Percentiles rank a stretch among this genome's conserved stretches.
These are phyloP conservation scores for Mirounga angustirostris DNA, from an alignment of 2,113 vertebrate genomes.

Conservation along the genomic window DNA sequence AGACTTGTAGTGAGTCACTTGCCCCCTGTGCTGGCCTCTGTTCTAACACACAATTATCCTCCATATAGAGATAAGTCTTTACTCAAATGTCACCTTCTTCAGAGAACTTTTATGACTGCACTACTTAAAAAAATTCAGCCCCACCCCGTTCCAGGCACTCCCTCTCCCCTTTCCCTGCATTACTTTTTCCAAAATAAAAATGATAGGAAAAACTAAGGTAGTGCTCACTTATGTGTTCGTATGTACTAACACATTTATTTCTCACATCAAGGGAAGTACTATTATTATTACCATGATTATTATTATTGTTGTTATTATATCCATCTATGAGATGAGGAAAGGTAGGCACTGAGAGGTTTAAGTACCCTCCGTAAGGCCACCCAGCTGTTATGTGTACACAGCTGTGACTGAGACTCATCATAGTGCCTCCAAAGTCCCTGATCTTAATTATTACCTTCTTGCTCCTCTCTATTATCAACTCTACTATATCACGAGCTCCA, in stretches of 20 bases:
- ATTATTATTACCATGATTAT: not conserved
- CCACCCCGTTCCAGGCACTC: not conserved
- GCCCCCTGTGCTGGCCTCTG: not conserved
- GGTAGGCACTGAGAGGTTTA: not conserved
- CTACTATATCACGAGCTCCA: not conserved
- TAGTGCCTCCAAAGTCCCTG: not conserved
- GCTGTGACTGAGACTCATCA: not conserved
- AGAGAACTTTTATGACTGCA: not conserved
- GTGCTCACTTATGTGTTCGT: not conserved
- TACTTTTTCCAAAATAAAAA: constrained; percentile 16
- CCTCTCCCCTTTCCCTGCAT: not conserved
- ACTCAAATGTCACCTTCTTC: not conserved
- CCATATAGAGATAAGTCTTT: not conserved
- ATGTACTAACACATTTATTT: constrained; percentile 32
- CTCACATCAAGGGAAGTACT: not conserved
- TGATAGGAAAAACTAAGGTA: not conserved
- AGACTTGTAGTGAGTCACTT: not conserved
- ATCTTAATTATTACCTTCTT: not conserved
- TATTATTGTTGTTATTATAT: not conserved
- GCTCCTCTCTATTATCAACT: not conserved
- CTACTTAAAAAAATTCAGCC: not conserved
- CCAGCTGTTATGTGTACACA: not conserved
- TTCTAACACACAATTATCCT: not conserved
- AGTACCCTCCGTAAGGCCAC: not conserved
- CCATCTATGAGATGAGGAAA: not conserved